Percentiles rank a stretch among this genome's conserved stretches.
Conservation (phyloP, 2,797 vertebrate genomes). For the Sardinella longiceps region DNA sequence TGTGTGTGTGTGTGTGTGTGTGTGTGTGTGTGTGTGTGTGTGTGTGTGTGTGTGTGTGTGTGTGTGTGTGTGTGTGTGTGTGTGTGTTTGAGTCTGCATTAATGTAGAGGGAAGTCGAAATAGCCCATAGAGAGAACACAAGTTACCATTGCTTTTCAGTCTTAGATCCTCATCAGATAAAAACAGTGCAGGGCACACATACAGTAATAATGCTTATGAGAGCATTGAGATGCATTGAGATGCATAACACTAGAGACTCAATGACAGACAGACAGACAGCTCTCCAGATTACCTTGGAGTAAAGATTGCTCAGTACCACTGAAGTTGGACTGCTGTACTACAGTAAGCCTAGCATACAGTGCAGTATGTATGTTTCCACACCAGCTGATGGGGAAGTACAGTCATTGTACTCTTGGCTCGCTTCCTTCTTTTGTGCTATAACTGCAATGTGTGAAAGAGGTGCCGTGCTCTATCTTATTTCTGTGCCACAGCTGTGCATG, state of each 20-base stretch:
- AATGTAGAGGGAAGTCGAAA: neutral
- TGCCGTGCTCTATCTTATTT: neutral
- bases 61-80: conserved; percentile 8
- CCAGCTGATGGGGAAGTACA: neutral
- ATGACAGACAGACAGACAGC: neutral
- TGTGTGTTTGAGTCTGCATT: no score
- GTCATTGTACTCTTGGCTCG: neutral
- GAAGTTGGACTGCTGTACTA: neutral
- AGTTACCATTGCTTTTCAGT: neutral
- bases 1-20: conserved; percentile 3
- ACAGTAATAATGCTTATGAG: neutral
- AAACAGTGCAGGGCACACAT: no score
- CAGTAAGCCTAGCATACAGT: neutral
- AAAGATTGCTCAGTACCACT: neutral
- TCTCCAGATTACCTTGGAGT: neutral
- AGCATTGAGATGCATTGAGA: no score
- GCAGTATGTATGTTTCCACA: neutral
- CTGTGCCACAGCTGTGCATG: neutral
- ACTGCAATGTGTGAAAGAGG: neutral
- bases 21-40: neutral
- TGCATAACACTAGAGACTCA: neutral
- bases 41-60: conserved; percentile 14
- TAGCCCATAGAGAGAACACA: neutral
- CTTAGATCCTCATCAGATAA: neutral
- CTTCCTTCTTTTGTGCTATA: conserved; percentile 8